A percentile compares a stretch with the other conserved stretches of the same genome.
Conservation (phyloP, 2,113 vertebrate species). For the Ctenomys sociabilis region DNA sequence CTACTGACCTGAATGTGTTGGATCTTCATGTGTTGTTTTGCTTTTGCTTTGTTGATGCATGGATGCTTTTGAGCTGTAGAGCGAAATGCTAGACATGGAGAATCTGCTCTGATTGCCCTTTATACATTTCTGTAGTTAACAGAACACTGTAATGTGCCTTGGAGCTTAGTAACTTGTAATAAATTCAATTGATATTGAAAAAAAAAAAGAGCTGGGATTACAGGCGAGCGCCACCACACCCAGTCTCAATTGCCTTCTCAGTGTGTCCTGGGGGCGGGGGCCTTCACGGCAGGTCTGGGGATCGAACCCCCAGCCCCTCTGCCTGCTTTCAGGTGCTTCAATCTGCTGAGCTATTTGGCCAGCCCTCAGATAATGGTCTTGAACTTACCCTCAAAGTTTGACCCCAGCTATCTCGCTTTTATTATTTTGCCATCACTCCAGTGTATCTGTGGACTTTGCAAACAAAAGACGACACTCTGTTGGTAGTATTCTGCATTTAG, state of each 20-base stretch:
- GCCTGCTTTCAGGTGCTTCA: no score
- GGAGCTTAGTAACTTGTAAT: conserved; percentile 98
- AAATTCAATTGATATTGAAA: conserved; percentile 98
- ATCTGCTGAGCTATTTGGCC: no score
- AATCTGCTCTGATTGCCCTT: conserved; percentile 94
- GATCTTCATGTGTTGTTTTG: conserved; percentile 88
- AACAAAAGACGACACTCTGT: not conserved
- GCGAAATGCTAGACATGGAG: conserved; percentile 95
- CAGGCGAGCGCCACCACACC: no score
- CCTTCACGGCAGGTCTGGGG: no score
- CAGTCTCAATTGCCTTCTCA: no score
- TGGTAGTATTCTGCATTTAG: not conserved
- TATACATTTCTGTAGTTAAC: conserved; percentile 97
- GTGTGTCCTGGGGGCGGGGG: no score
- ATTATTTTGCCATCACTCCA: not conserved
- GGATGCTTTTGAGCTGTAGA: conserved; percentile 95
- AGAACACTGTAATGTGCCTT: conserved; percentile 99
- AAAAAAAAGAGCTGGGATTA: no score
- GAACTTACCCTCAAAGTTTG: not conserved
- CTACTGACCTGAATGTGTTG: conserved; percentile 92
- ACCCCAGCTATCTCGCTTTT: not conserved
- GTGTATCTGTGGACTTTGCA: not conserved
- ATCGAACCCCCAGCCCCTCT: no score
- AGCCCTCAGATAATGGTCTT: not conserved
- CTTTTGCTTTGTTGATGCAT: conserved; percentile 95